Conservation (phyloP, 2,888 invertebrate species). For the Diarsia brunnea region DNA sequence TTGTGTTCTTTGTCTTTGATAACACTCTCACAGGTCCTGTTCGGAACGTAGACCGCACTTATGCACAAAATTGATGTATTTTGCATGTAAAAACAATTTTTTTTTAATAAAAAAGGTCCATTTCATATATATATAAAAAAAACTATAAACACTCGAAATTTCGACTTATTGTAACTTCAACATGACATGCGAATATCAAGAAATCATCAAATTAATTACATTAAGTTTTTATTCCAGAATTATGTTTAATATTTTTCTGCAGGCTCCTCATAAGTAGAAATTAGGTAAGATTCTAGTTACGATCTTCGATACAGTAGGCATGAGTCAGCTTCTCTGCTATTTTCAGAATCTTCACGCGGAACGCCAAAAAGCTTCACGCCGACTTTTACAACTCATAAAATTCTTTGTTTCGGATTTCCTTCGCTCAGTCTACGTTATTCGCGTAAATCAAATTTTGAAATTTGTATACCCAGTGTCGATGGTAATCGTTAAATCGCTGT, state of each 20-base stretch:
- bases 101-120: no score
- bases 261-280: not conserved
- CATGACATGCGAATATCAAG: not conserved
- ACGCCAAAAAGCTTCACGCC: constrained; percentile 40
- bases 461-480: constrained; percentile 38
- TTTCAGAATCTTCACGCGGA: constrained; percentile 17
- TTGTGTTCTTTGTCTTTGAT: no score
- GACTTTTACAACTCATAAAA: constrained; percentile 60
- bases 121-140: no score
- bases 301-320: not conserved
- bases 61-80: no score
- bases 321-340: not conserved
- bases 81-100: no score
- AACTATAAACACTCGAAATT: not conserved
- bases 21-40: no score
- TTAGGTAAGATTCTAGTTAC: not conserved
- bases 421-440: constrained; percentile 21
- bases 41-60: no score
- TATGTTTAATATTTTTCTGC: not conserved
- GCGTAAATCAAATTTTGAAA: constrained; percentile 52
- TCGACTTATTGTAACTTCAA: not conserved
- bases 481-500: constrained; percentile 21
- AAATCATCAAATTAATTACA: not conserved
- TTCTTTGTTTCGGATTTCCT: constrained; percentile 45
- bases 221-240: no score